Percentiles rank a stretch among this genome's conserved stretches.
phyloP scores from a whole-genome alignment of 2,113 vertebrate species.

The Pholis gunnellus region DNA sequence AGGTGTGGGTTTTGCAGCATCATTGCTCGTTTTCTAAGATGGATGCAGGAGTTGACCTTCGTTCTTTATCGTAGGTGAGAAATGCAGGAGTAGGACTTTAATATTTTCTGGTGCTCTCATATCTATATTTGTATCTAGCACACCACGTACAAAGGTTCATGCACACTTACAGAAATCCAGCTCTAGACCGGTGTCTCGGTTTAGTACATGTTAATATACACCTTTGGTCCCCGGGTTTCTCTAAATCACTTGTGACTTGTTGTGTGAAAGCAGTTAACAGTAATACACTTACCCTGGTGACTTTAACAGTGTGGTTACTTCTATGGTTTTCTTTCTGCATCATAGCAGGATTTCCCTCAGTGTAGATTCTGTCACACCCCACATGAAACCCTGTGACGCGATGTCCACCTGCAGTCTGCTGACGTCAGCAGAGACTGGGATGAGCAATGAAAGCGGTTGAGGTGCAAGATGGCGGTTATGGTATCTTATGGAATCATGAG shows the following conservation, averaged over 20 bases:
- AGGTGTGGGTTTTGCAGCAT: slow-evolving; percentile 58
- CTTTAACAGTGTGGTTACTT: neutral
- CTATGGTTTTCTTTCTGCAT: neutral
- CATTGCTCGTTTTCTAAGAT: slow-evolving; percentile 16
- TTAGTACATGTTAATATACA: neutral
- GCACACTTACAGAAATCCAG: neutral
- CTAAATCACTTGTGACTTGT: neutral
- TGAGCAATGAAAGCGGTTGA: slow-evolving; percentile 2
- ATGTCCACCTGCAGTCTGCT: slow-evolving; percentile 1
- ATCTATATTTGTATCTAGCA: neutral
- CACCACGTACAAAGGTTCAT: neutral
- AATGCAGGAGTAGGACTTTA: neutral
- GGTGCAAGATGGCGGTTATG: neutral
- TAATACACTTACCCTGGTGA: neutral
- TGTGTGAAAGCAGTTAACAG: neutral
- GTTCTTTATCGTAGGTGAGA: slow-evolving; percentile 29
- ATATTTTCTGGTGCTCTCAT: neutral
- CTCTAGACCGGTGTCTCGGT: neutral
- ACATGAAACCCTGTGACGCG: slow-evolving; percentile 18
- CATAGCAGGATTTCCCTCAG: slow-evolving; percentile 15
- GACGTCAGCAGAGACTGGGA: slow-evolving; percentile 29
- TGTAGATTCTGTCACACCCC: neutral
- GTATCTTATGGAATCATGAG: too few species aligned
- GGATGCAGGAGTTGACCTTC: slow-evolving; percentile 39
- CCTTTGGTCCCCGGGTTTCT: neutral